Base-by-base conservation (phyloP, 1,140 invertebrate species). In the Tetragnatha versicolor region DNA sequence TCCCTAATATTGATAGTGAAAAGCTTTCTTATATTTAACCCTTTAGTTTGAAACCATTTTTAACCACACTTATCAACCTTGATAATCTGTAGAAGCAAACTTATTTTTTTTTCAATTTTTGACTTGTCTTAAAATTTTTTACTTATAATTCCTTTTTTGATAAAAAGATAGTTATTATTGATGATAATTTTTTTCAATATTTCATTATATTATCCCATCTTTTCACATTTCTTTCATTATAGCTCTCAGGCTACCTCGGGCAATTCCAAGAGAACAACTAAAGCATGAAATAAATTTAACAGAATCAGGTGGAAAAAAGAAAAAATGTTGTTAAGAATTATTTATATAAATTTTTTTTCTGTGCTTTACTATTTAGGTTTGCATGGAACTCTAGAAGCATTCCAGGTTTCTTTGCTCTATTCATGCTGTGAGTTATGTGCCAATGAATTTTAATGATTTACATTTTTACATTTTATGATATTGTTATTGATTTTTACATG, bases 211-310 rank as follows among this genome's bases (percentile, higher is more conserved):
- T 42, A 42, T 7, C 39, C 7, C 17, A 17, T 17, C 39, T 42
- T 9, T 9, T 17, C 7, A 17, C 17, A 9, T 42, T 9, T 3
- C 17, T 25, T 49, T 70, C 0, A 45, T 20, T 65, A 1, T 42
- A 77, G 73, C 73, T 55, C 39, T 63, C 6, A 65, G 49, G 20
- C 20, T 77, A 17, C 73, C 73, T n/a, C 65, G 42, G 31, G 49
- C 27, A 45, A 35, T 53, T 25, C 22, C 73, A 9, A 14, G 25
- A 3, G 47, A 49, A 27, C 12, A 63, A 27, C 73, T 61, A 35
- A 77, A 39, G 17, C 73, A 77, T 55, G 73, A 77, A 66, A 77
- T 77, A 51, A 42, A 35, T 0, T 37, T 77, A 6, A 55, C 22
- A 27, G 73, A 65, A 7, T 25, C 22, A n/a, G 3, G 12, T 53